phyloP scores from a whole-genome alignment of 2,888 invertebrate genomes.

The Busseola fusca region DNA sequence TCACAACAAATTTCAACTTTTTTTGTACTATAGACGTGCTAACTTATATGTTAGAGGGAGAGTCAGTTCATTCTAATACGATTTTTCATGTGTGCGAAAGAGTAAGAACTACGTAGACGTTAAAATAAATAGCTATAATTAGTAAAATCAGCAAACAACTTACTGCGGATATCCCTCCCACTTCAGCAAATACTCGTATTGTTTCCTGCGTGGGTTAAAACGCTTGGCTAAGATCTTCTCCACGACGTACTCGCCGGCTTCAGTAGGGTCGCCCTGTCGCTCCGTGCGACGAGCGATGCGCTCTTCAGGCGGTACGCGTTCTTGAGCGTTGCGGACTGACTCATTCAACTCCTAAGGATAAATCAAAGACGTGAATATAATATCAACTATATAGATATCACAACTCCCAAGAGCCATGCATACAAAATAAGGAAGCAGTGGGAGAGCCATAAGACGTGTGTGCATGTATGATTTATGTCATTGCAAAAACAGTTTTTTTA shows the following conservation, averaged over 20 bases:
- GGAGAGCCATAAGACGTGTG: slow-evolving; percentile 2
- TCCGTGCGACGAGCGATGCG: slow-evolving; percentile 86
- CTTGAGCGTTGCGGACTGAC: slow-evolving; percentile 84
- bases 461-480: slow-evolving; percentile 6
- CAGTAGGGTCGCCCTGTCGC: slow-evolving; percentile 74
- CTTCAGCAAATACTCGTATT: slow-evolving; percentile 95
- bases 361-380: neutral
- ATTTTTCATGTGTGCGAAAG: no score
- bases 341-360: slow-evolving; percentile 69
- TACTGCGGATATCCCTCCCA: slow-evolving; percentile 95
- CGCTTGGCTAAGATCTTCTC: slow-evolving; percentile 95
- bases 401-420: slow-evolving; percentile 1
- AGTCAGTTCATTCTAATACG: no score
- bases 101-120: no score
- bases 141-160: slow-evolving; percentile 71
- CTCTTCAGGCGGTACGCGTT: slow-evolving; percentile 85
- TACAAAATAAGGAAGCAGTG: slow-evolving; percentile 8
- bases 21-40: no score
- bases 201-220: slow-evolving; percentile 93
- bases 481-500: slow-evolving; percentile 2
- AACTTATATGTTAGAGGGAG: no score
- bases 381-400: neutral
- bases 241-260: slow-evolving; percentile 92
- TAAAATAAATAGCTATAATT: no score
- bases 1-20: no score